Evolutionary conservation across 2,113 vertebrate genomes (phyloP).

Genomic region (Rhinopomastus cyanomelas): DNA sequence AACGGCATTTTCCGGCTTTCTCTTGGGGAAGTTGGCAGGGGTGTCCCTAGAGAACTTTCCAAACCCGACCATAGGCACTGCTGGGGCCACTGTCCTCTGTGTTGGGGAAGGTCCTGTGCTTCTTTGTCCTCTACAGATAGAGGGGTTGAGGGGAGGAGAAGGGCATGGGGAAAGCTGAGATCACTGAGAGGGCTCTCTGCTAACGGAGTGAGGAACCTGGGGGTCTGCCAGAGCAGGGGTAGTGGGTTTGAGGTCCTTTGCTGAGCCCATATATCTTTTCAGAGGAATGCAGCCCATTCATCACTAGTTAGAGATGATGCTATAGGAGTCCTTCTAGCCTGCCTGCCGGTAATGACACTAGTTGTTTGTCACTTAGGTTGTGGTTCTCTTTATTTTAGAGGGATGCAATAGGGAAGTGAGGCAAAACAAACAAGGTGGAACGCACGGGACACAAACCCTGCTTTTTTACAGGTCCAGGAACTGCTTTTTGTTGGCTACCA

Average conservation of each 20-base stretch:
- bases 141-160: background rate
- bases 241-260: background rate
- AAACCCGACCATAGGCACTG: fast-evolving
- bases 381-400: background rate
- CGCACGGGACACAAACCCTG: fast-evolving
- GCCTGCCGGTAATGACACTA: background rate
- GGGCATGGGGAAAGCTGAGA: background rate
- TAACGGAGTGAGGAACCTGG: too few species aligned
- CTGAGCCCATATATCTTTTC: background rate
- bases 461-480: background rate
- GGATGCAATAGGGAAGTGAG: background rate
- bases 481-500: background rate
- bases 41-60: too few species aligned
- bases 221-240: background rate
- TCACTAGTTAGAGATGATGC: background rate
- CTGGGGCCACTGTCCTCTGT: background rate
- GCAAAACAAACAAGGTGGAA: background rate
- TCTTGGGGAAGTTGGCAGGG: fast-evolving
- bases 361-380: background rate
- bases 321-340: background rate
- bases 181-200: fast-evolving
- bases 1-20: background rate
- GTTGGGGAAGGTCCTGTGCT: background rate
- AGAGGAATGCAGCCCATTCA: background rate
- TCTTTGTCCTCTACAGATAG: background rate